Conservation (phyloP, 2,113 vertebrate species). For the Pangasianodon gigas region DNA sequence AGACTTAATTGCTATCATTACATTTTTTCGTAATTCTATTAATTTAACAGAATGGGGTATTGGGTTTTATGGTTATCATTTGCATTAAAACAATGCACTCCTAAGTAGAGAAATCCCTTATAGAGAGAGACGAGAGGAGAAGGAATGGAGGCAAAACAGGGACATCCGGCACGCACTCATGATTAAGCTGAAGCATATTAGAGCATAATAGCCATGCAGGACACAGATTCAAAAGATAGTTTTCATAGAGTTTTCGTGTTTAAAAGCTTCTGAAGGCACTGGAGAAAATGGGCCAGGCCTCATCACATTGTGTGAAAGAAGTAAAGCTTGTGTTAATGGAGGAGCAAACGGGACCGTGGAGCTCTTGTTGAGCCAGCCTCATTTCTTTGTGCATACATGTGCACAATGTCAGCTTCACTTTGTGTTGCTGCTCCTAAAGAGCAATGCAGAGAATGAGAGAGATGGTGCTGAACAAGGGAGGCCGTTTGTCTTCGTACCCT, state of each 20-base stretch:
- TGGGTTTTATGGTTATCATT: slow-evolving; percentile 99
- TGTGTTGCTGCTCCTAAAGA: slow-evolving; percentile 59
- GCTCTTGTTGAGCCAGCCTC: slow-evolving; percentile 47
- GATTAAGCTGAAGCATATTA: slow-evolving; percentile 58
- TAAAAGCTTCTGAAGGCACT: slow-evolving; percentile 42
- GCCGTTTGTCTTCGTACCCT: slow-evolving; percentile 71
- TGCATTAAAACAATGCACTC: slow-evolving; percentile 97
- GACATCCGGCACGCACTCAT: slow-evolving; percentile 60
- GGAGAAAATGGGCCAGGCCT: slow-evolving; percentile 53
- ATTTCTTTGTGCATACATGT: slow-evolving; percentile 64
- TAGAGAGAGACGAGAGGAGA: slow-evolving; percentile 56
- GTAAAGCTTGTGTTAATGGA: slow-evolving; percentile 72
- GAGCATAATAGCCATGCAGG: slow-evolving; percentile 52
- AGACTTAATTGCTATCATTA: slow-evolving; percentile 99
- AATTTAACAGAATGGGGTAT: slow-evolving; percentile 99
- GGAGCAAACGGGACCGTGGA: slow-evolving; percentile 24
- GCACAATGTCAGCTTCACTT: slow-evolving; percentile 67
- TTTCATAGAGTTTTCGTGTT: slow-evolving; percentile 20
- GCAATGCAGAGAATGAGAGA: slow-evolving; percentile 56
- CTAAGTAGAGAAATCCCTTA: slow-evolving; percentile 76
- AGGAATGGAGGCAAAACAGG: slow-evolving; percentile 55
- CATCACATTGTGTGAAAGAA: slow-evolving; percentile 69
- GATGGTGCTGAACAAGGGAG: slow-evolving; percentile 72
- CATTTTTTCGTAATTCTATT: slow-evolving; percentile 99
- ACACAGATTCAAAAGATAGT: slow-evolving; percentile 32